Evolutionary conservation across 1,140 invertebrate species (phyloP).

Genomic region (Adelges cooleyi): DNA sequence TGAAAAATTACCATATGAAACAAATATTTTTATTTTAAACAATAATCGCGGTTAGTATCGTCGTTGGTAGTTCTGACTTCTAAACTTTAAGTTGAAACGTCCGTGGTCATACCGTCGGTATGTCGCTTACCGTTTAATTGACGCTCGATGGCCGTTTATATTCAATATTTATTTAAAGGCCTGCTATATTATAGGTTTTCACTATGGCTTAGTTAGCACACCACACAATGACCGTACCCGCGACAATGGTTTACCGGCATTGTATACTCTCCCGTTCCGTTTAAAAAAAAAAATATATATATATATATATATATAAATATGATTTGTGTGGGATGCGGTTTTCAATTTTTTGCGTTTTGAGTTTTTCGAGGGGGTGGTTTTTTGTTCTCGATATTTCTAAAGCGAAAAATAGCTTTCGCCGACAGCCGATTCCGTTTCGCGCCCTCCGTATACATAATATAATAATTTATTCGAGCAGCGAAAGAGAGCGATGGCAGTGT

Average conservation of each 20-base stretch:
- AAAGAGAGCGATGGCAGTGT: too few relatives aligned
- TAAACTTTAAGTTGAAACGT: too few relatives aligned
- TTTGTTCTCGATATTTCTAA: slow-evolving; percentile 22
- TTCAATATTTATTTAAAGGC: too few relatives aligned
- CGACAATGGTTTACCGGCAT: slow-evolving; percentile 13
- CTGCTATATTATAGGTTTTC: slow-evolving; percentile 4
- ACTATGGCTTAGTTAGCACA: slow-evolving; percentile 7
- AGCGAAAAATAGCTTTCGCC: slow-evolving; percentile 11
- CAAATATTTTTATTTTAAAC: too few relatives aligned
- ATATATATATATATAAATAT: too few relatives aligned
- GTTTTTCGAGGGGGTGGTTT: not conserved
- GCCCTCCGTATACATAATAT: not conserved
- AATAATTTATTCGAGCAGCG: too few relatives aligned
- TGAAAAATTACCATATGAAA: too few relatives aligned
- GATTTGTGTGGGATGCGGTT: slow-evolving; percentile 1
- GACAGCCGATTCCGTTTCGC: slow-evolving; percentile 22
- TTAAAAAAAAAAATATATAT: slow-evolving; percentile 6
- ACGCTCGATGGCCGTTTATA: too few relatives aligned
- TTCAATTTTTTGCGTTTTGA: not conserved
- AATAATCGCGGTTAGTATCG: too few relatives aligned
- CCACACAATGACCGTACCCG: not conserved
- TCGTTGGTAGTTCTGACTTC: too few relatives aligned
- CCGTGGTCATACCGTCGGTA: too few relatives aligned
- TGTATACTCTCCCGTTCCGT: not conserved
- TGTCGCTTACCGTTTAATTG: too few relatives aligned